Conservation (phyloP, 2,113 vertebrate genomes). For the Pterocles orientalis region DNA sequence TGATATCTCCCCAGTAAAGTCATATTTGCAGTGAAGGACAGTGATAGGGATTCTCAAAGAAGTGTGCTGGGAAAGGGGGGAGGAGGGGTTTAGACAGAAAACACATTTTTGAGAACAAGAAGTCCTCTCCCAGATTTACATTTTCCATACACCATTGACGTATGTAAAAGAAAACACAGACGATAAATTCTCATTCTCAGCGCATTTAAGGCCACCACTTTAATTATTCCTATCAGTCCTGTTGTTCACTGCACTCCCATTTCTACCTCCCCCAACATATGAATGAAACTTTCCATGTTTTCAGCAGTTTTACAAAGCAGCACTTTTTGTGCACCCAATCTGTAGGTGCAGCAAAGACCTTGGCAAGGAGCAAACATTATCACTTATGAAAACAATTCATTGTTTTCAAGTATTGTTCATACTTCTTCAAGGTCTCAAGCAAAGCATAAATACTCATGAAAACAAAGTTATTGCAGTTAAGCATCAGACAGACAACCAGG, state of each 20-base stretch:
- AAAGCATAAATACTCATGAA: slow-evolving; percentile 83
- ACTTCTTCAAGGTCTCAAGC: slow-evolving; percentile 88
- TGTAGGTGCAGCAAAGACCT: slow-evolving; percentile 82
- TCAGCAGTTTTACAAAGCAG: slow-evolving; percentile 20
- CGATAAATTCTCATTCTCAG: slow-evolving; percentile 57
- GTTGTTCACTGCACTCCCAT: not conserved
- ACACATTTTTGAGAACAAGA: slow-evolving; percentile 72
- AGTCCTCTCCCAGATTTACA: slow-evolving; percentile 73
- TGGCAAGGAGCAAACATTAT: slow-evolving; percentile 76
- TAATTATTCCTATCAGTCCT: slow-evolving; percentile 49
- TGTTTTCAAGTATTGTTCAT: slow-evolving; percentile 84
- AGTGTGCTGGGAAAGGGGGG: slow-evolving; percentile 32
- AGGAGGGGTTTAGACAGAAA: slow-evolving; percentile 16
- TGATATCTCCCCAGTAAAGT: slow-evolving; percentile 74
- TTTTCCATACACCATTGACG: slow-evolving; percentile 70
- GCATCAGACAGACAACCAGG: slow-evolving; percentile 62
- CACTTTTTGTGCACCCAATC: slow-evolving; percentile 28
- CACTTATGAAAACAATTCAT: slow-evolving; percentile 79
- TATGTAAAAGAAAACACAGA: slow-evolving; percentile 61
- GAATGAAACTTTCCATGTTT: slow-evolving; percentile 38
- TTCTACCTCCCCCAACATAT: slow-evolving; percentile 7
- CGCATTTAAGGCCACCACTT: not conserved
- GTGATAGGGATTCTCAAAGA: slow-evolving; percentile 80
- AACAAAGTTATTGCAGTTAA: slow-evolving; percentile 39
- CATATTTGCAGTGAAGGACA: slow-evolving; percentile 76